Percentiles rank a stretch among this genome's conserved stretches.
Conservation (phyloP, 35 echinoderm and acorn worm genomes). For the Ptychodera flava region DNA sequence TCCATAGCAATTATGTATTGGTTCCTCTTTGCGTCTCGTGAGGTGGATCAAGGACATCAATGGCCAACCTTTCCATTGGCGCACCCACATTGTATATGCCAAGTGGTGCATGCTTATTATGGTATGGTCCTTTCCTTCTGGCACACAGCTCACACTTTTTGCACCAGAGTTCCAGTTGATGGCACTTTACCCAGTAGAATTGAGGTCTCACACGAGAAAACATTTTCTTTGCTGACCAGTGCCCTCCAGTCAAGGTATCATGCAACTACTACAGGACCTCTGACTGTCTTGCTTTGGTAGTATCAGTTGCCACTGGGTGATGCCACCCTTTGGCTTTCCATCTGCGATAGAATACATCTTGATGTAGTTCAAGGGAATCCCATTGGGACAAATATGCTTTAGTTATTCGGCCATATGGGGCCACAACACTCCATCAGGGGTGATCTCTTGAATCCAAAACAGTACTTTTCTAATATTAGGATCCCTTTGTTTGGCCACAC, state of each 20-base stretch:
- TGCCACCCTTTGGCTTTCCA: constrained; percentile 35
- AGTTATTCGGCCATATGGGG: neutral
- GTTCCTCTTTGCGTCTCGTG: too few relatives aligned
- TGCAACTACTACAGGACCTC: neutral
- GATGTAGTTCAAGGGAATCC: neutral
- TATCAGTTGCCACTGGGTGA: constrained; percentile 24
- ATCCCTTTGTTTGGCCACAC: constrained; percentile 7
- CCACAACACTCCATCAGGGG: neutral
- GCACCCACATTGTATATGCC: neutral
- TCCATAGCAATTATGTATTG: constrained; percentile 36
- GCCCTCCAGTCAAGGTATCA: neutral
- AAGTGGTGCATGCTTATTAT: constrained; percentile 21
- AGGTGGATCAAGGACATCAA: constrained; percentile 37
- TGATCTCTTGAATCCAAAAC: neutral
- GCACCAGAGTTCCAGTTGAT: neutral
- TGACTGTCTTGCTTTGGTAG: neutral
- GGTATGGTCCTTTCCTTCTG: constrained; percentile 9
- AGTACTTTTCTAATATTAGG: neutral
- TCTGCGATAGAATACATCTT: constrained; percentile 22
- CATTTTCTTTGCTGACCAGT: neutral
- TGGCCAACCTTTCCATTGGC: constrained; percentile 37
- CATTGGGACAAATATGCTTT: neutral
- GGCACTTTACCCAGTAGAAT: neutral
- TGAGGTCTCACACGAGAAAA: neutral
- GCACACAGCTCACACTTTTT: constrained; percentile 30